Evolutionary conservation across 2,113 vertebrate species (phyloP).

Genomic region (Antechinus stuartii): DNA sequence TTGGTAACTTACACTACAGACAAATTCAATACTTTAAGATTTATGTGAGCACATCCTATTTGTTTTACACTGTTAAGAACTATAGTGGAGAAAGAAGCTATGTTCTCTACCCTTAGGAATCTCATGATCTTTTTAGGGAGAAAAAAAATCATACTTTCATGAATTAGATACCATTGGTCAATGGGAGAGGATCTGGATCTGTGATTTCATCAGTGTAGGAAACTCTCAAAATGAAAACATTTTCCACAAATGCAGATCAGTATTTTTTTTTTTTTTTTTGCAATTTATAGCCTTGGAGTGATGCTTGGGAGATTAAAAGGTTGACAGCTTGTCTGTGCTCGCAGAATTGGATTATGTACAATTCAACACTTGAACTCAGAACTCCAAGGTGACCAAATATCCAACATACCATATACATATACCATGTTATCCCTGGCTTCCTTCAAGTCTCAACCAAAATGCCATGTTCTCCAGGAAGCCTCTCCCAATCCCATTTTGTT

Average conservation of each 20-base stretch:
- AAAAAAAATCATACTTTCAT: neutral
- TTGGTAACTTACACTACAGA: neutral
- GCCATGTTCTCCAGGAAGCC: neutral
- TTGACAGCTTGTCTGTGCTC: neutral
- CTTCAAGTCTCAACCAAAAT: neutral
- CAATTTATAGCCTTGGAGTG: neutral
- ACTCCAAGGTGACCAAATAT: neutral
- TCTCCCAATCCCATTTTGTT: neutral
- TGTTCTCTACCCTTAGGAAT: neutral
- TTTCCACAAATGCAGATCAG: neutral
- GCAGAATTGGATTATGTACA: too few relatives aligned
- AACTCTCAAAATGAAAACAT: neutral
- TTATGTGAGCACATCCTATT: neutral
- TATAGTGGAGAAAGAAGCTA: neutral
- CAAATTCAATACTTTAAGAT: neutral
- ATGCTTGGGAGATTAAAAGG: neutral
- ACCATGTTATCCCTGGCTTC: neutral
- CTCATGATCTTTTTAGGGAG: neutral
- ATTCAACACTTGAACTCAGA: neutral
- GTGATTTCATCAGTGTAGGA: neutral
- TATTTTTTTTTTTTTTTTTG: neutral
- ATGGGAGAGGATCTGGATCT: neutral
- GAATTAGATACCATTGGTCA: neutral
- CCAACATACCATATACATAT: neutral
- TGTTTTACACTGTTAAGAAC: neutral